Percentiles rank a stretch among this genome's conserved stretches.
Conservation (phyloP, 2,888 invertebrate genomes). For the Onthophagus sagittarius region DNA sequence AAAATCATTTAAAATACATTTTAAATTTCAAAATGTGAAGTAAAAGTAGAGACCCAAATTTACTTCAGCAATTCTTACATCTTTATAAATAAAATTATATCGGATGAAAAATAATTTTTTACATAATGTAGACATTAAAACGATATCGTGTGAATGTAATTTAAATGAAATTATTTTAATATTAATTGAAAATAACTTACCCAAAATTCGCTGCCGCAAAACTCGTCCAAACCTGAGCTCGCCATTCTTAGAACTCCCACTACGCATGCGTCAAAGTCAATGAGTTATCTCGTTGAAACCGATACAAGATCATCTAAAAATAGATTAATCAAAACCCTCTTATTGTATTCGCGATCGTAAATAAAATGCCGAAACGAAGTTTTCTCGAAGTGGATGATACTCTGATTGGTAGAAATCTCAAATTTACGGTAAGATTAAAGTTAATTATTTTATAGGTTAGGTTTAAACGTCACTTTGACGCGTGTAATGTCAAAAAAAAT, state of each 20-base stretch:
- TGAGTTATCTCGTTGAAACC: not conserved
- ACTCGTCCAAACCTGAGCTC: slow-evolving; percentile 64
- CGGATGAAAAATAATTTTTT: too few relatives aligned
- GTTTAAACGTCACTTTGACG: not conserved
- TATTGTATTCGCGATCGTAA: not conserved
- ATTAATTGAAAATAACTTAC: slow-evolving; percentile 52
- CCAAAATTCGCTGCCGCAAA: slow-evolving; percentile 79
- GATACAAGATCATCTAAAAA: not conserved
- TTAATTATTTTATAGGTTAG: slow-evolving; percentile 10
- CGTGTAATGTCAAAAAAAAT: too few relatives aligned
- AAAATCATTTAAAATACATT: not conserved
- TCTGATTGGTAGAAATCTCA: slow-evolving; percentile 44
- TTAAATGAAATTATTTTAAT: slow-evolving; percentile 5
- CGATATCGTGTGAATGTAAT: not conserved
- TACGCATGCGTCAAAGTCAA: slow-evolving; percentile 24
- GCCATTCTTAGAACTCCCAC: slow-evolving; percentile 44
- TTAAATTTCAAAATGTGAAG: not conserved
- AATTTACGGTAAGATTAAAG: slow-evolving; percentile 39
- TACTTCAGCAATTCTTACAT: too few relatives aligned
- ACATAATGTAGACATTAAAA: not conserved
- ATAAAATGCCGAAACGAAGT: slow-evolving; percentile 25
- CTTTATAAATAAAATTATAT: too few relatives aligned
- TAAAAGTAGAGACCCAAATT: not conserved
- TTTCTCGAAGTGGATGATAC: slow-evolving; percentile 45
- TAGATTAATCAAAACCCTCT: not conserved